These are phyloP conservation scores for Crenuchus spilurus DNA, from an alignment of 2,797 vertebrate genomes.

Conservation along the genomic window DNA sequence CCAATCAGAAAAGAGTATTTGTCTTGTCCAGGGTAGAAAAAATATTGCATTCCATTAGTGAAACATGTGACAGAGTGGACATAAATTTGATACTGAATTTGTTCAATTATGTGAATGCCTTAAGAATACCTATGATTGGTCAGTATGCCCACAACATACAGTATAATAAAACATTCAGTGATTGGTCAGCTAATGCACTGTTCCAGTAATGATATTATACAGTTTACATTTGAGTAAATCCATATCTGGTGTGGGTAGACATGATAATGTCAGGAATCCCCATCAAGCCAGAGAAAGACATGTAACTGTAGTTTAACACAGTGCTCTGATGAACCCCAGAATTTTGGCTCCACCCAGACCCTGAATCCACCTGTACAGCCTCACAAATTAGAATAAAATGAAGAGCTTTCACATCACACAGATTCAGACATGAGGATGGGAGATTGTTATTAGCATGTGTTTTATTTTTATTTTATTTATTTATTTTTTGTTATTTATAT, in stretches of 20 bases:
- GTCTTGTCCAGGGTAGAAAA: too few relatives aligned
- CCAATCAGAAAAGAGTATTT: too few relatives aligned
- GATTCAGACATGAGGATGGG: constrained; percentile 60
- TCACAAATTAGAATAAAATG: constrained; percentile 61
- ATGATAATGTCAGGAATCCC: constrained; percentile 40
- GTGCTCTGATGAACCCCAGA: constrained; percentile 74
- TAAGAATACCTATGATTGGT: too few relatives aligned
- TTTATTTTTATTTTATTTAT: not conserved
- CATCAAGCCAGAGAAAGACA: constrained; percentile 36
- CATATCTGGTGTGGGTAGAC: constrained; percentile 2
- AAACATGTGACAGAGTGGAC: too few relatives aligned
- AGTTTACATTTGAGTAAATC: not conserved
- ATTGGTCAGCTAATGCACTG: too few relatives aligned
- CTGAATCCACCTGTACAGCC: constrained; percentile 52
- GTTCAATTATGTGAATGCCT: too few relatives aligned
- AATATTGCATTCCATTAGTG: too few relatives aligned
- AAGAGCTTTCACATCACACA: constrained; percentile 58
- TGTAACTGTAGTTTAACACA: constrained; percentile 55
- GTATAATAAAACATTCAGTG: too few relatives aligned
- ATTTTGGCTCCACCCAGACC: constrained; percentile 46
- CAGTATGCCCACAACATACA: too few relatives aligned
- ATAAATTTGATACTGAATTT: too few relatives aligned
- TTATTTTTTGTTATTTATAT: constrained; percentile 39
- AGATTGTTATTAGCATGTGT: constrained; percentile 45
- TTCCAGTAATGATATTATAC: too few relatives aligned